A percentile compares a stretch with the other conserved stretches of the same genome.
These are phyloP conservation scores for Drosophila rellima DNA, from an alignment of 2,888 invertebrate species.

Conservation along the genomic window DNA sequence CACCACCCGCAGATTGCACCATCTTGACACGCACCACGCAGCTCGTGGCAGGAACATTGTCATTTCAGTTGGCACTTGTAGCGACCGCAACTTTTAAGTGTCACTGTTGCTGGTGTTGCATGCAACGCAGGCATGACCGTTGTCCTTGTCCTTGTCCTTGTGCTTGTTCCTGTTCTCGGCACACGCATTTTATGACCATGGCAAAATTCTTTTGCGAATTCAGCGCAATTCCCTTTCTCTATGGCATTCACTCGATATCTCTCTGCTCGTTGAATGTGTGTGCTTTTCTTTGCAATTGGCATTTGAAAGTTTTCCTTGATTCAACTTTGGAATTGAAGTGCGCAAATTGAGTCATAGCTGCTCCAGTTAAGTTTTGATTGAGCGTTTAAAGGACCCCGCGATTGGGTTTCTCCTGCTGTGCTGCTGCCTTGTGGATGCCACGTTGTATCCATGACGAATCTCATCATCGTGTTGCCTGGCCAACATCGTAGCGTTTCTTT, in stretches of 20 bases:
- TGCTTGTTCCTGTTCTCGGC: conserved; percentile 19
- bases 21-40: neutral
- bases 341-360: conserved; percentile 67
- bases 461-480: conserved; percentile 37
- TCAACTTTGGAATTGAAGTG: conserved; percentile 43
- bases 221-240: conserved; percentile 14
- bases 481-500: conserved; percentile 13
- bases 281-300: conserved; percentile 28
- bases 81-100: conserved; percentile 57
- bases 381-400: conserved; percentile 68
- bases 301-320: conserved; percentile 52
- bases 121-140: conserved; percentile 7
- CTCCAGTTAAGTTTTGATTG: conserved; percentile 70
- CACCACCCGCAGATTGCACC: neutral
- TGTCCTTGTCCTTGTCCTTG: conserved; percentile 40
- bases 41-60: conserved; percentile 23
- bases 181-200: conserved; percentile 60
- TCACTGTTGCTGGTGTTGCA: conserved; percentile 10
- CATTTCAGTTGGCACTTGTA: conserved; percentile 42
- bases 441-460: conserved; percentile 51
- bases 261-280: neutral
- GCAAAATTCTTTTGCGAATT: conserved; percentile 39
- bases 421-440: conserved; percentile 31
- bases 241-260: conserved; percentile 5
- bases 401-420: conserved; percentile 48